Base-by-base conservation (phyloP, 2,797 vertebrate genomes). In the Amblyraja radiata region DNA sequence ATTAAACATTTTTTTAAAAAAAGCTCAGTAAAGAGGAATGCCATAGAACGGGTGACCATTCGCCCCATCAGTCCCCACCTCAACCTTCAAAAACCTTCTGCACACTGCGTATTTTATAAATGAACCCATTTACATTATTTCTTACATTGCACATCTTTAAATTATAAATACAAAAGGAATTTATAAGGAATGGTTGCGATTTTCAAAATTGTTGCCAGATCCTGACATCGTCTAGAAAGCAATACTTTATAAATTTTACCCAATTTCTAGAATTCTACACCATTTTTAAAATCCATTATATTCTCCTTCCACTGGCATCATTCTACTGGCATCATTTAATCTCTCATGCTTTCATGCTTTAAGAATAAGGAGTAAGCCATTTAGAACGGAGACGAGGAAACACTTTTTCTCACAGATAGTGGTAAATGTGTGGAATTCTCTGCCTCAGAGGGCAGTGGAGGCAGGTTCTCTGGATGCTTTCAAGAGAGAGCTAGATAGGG, bases 131-230 rank as follows among this genome's bases (percentile, higher is more conserved):
- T 25, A 18, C n/a, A n/a, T 39, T 25, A 63, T 36, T 68, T 9
- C n/a, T 88, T 68, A 6, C 21, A 18, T 18, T 88, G 61, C 61
- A 65, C 23, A 58, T 32, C n/a, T 63, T 88, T 28, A 68, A 88
- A 88, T 21, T 36, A 63, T n/a, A 10, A 68, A 36, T 68, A 32
- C 63, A 68, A 88, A 68, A 68, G 1, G n/a, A 88, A 8, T 88
- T 68, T 68, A 36, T 36, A 88, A 68, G 1, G 7, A n/a, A 9
- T 10, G 61, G n/a, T 88, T 88, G 16, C 21, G 14, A 88, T 68
- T 88, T 88, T 88, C 84, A 68, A 65, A 88, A 61, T 84, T n/a
- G 25, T 84, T n/a, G 81, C 46, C 80, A 83, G 25, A 61, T 9
- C 54, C 25, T 14, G 6, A 61, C 25, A 28, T 54, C 39, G 23